A percentile compares a stretch with the other conserved stretches of the same genome.
Evolutionary conservation across 2,888 invertebrate species (phyloP).

Genomic region (Dynastes maya): DNA sequence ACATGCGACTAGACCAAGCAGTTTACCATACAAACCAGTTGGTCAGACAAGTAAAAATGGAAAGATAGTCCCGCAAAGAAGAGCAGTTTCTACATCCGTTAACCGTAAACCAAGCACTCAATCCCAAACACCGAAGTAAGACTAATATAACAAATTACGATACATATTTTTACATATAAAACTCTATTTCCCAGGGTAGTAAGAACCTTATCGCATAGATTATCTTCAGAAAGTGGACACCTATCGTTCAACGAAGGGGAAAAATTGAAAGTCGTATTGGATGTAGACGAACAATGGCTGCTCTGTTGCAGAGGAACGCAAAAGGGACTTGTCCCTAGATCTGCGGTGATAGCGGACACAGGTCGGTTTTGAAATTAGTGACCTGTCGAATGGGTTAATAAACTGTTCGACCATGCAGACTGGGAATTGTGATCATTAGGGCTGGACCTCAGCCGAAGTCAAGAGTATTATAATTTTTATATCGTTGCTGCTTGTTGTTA

Average conservation of each 20-base stretch:
- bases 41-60: conserved; percentile 63
- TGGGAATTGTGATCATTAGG: conserved; percentile 53
- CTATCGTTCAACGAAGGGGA: conserved; percentile 86
- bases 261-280: conserved; percentile 80
- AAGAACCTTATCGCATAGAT: conserved; percentile 81
- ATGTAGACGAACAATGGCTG: conserved; percentile 84
- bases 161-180: neutral
- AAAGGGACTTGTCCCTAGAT: conserved; percentile 83
- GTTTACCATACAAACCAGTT: conserved; percentile 79
- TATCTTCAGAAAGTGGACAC: conserved; percentile 85
- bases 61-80: conserved; percentile 72
- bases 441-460: conserved; percentile 34
- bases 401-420: conserved; percentile 38
- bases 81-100: conserved; percentile 80
- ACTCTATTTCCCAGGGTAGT: conserved; percentile 74
- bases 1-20: conserved; percentile 76
- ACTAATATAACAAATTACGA: neutral
- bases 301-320: conserved; percentile 84
- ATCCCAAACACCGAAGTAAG: conserved; percentile 70
- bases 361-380: conserved; percentile 61
- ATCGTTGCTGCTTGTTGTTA: conserved; percentile 50
- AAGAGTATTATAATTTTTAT: conserved; percentile 52
- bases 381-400: conserved; percentile 13
- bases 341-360: conserved; percentile 75
- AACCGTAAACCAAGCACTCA: conserved; percentile 72